These are phyloP conservation scores for Syrphus vitripennis DNA, from an alignment of 2,888 invertebrate genomes.

Conservation along the genomic window DNA sequence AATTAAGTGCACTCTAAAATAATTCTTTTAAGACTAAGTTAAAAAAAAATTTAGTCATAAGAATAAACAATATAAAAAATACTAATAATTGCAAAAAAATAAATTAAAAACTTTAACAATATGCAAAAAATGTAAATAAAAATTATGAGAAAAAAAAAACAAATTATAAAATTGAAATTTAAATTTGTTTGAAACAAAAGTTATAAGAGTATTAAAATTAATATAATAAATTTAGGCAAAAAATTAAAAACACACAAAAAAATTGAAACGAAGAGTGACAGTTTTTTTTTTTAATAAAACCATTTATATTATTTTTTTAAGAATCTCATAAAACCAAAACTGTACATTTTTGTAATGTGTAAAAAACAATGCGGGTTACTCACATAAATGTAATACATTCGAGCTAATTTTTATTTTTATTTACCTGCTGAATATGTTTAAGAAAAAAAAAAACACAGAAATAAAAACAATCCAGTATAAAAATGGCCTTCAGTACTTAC, in stretches of 20 bases:
- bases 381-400: neutral
- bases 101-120: neutral
- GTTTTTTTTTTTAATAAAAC: neutral
- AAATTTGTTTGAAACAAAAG: slow-evolving; percentile 30
- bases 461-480: neutral
- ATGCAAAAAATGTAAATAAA: slow-evolving; percentile 21
- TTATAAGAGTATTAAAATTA: neutral
- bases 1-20: slow-evolving; percentile 64
- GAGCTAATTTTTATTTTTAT: neutral
- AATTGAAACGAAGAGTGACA: slow-evolving; percentile 12
- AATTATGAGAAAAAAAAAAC: neutral
- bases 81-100: neutral
- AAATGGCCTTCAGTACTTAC: slow-evolving; percentile 5
- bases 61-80: slow-evolving; percentile 11
- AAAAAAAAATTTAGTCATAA: slow-evolving; percentile 51
- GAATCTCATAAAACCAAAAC: neutral
- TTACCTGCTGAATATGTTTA: neutral
- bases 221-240: slow-evolving; percentile 18
- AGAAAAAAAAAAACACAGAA: neutral
- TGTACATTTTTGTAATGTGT: neutral
- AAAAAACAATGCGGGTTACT: neutral
- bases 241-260: neutral
- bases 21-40: slow-evolving; percentile 58
- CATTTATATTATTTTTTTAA: neutral
- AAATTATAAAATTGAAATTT: slow-evolving; percentile 1